Evolutionary conservation across 1,140 invertebrate species (phyloP).

Genomic region (Lerema accius): DNA sequence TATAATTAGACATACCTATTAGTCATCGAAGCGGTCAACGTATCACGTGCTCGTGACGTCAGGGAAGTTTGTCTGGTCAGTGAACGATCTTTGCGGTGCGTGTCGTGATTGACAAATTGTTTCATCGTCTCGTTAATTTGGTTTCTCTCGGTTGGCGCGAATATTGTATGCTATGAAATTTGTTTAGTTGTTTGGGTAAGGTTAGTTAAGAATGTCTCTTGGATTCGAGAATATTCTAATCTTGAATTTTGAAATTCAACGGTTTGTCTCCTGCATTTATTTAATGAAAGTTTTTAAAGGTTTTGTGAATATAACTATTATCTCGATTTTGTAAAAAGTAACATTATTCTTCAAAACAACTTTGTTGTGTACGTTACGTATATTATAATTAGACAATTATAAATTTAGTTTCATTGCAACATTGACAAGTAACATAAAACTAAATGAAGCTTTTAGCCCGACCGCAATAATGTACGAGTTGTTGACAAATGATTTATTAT

Average conservation of each 20-base stretch:
- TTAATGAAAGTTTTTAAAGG: no score
- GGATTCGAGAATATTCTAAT: background rate
- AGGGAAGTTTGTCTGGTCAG: background rate
- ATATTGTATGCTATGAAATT: background rate
- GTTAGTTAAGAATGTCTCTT: background rate
- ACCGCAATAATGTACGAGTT: slow-evolving; percentile 18
- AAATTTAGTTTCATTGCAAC: no score
- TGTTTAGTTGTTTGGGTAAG: background rate
- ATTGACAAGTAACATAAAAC: slow-evolving; percentile 15
- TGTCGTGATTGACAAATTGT: background rate
- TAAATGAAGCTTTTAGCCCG: background rate
- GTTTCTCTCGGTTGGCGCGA: background rate
- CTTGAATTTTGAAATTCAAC: no score
- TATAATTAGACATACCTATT: background rate
- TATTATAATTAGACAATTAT: no score
- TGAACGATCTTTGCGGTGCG: background rate
- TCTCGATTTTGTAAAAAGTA: no score
- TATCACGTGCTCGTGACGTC: background rate
- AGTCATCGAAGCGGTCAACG: background rate
- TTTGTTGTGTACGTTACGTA: no score
- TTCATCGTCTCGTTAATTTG: background rate
- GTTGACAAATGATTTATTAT: slow-evolving; percentile 20
- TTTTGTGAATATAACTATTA: no score
- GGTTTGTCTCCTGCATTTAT: no score
- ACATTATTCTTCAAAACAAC: no score